phyloP scores from a whole-genome alignment of 1,140 invertebrate species.

The Psix sp. region DNA sequence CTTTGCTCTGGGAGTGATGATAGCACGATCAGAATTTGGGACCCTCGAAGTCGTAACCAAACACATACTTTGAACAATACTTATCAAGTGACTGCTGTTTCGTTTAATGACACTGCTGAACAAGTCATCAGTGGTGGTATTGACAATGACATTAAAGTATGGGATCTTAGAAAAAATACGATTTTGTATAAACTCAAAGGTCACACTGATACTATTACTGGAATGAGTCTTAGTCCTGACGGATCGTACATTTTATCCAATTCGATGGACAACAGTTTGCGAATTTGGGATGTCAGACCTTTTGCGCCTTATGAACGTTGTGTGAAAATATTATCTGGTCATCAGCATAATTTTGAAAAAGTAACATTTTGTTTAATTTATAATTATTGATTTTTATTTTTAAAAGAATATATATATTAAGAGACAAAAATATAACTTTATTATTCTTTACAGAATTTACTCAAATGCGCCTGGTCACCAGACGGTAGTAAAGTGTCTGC shows the following conservation, averaged over 20 bases:
- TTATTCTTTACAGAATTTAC: constrained; percentile 78
- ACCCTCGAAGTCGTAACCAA: constrained; percentile 87
- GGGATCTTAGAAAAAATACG: constrained; percentile 96
- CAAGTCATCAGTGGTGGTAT: constrained; percentile 94
- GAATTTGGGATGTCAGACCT: constrained; percentile 89
- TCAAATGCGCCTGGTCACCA: constrained; percentile 87
- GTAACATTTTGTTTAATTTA: constrained; percentile 74
- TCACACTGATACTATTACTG: constrained; percentile 96
- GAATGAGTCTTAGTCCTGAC: constrained; percentile 93
- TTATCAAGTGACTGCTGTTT: constrained; percentile 91
- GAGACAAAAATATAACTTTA: too few species aligned
- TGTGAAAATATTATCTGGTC: constrained; percentile 93
- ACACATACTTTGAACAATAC: constrained; percentile 87
- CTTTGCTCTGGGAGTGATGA: constrained; percentile 97
- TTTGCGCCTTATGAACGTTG: constrained; percentile 93
- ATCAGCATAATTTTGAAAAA: constrained; percentile 99
- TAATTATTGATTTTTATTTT: constrained; percentile 8
- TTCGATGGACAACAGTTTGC: constrained; percentile 96
- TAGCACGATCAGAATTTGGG: constrained; percentile 95
- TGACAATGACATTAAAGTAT: constrained; percentile 98
- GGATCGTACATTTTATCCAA: constrained; percentile 97
- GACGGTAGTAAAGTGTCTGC: constrained; percentile 89
- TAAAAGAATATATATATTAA: too few species aligned
- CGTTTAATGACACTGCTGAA: constrained; percentile 97
- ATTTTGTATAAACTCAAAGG: constrained; percentile 90